phyloP scores from a whole-genome alignment of 1,140 invertebrate genomes.

The Carposina sasakii region DNA sequence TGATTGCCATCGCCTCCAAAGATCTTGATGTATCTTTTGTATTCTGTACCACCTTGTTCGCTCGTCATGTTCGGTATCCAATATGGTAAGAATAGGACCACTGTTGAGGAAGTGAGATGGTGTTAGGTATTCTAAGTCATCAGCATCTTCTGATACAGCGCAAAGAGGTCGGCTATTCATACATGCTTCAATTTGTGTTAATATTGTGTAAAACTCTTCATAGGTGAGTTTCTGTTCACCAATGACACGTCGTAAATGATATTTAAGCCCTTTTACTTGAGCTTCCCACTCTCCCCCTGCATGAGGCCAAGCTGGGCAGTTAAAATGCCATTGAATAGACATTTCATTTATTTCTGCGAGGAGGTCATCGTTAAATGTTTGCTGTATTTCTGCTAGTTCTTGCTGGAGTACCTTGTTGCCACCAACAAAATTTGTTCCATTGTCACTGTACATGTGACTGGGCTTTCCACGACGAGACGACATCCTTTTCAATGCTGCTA shows the following conservation, averaged over 20 bases:
- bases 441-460: neutral
- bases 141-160: conserved; percentile 12
- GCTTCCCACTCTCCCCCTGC: conserved; percentile 35
- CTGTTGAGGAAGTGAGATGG: conserved; percentile 16
- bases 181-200: neutral
- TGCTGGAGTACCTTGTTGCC: conserved; percentile 4
- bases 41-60: conserved; percentile 12
- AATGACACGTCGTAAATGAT: conserved; percentile 32
- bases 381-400: neutral
- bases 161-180: neutral
- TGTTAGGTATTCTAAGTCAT: conserved; percentile 1
- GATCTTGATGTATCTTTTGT: conserved; percentile 15
- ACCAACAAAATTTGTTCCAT: neutral
- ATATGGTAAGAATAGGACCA: conserved; percentile 6
- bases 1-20: conserved; percentile 34
- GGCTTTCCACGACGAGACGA: conserved; percentile 1
- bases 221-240: conserved; percentile 14
- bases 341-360: conserved; percentile 3
- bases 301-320: conserved; percentile 35
- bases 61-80: conserved; percentile 5
- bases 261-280: conserved; percentile 29
- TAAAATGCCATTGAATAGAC: conserved; percentile 39
- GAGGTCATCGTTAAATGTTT: neutral
- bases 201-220: conserved; percentile 28
- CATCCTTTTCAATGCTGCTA: conserved; percentile 49